Evolutionary conservation across 2,888 invertebrate genomes (phyloP).

Genomic region (Drosophila sordidula): DNA sequence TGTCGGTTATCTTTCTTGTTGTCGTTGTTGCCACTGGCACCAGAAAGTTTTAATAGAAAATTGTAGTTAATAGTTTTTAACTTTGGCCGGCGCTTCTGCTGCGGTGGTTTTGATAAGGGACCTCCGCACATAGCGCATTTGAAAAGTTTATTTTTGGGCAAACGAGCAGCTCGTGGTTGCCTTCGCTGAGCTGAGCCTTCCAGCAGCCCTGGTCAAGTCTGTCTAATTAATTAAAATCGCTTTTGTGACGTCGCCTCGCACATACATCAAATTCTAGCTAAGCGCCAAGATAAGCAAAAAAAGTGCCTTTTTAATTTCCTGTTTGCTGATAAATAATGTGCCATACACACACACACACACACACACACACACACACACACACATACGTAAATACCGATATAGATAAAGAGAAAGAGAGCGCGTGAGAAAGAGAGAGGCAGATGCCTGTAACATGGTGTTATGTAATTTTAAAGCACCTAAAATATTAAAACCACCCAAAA

Average conservation of each 20-base stretch:
- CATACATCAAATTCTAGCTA: slow-evolving; percentile 65
- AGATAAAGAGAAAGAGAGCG: slow-evolving; percentile 26
- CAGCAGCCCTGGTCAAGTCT: slow-evolving; percentile 23
- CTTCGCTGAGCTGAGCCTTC: slow-evolving; percentile 5
- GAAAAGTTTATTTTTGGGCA: slow-evolving; percentile 59
- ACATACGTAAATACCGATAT: slow-evolving; percentile 2
- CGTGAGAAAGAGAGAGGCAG: slow-evolving; percentile 11
- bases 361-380: slow-evolving; percentile 12
- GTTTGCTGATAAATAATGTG: slow-evolving; percentile 79
- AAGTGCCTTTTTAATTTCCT: slow-evolving; percentile 73
- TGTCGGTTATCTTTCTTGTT: slow-evolving; percentile 3
- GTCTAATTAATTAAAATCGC: slow-evolving; percentile 77
- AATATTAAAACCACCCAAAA: slow-evolving; percentile 75
- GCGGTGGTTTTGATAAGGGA: slow-evolving; percentile 75
- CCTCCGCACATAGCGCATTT: slow-evolving; percentile 53
- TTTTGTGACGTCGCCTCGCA: slow-evolving; percentile 61
- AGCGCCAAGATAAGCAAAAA: slow-evolving; percentile 77
- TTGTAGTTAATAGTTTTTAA: slow-evolving; percentile 77
- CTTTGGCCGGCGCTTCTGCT: slow-evolving; percentile 43
- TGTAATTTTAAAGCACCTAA: slow-evolving; percentile 77
- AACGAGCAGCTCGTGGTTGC: slow-evolving; percentile 31
- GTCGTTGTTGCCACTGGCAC: slow-evolving; percentile 36
- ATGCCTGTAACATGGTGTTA: slow-evolving; percentile 51
- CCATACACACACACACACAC: slow-evolving; percentile 25
- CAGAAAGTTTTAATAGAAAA: slow-evolving; percentile 78